Evolutionary conservation across 2,888 invertebrate genomes (phyloP), one percentile per base, ranked within the genome.

Genomic region (Oscheius onirici): DNA sequence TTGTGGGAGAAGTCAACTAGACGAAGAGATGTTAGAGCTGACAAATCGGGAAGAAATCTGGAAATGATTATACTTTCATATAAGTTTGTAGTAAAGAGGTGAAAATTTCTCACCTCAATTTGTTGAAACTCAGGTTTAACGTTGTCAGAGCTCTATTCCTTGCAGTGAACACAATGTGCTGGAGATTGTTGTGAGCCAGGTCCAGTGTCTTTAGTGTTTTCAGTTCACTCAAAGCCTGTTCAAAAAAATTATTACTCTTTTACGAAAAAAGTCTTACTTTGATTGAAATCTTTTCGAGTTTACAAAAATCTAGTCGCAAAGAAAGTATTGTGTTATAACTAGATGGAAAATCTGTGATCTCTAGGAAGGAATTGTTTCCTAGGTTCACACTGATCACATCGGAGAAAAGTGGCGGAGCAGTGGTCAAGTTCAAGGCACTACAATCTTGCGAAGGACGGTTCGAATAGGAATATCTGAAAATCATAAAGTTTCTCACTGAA

Each of bases 401-500:
- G 24, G 65, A 68, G 2, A 75, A 68, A 5, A 78, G 72, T 2
- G 55, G 34, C 0, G 78, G 78, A 13, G 71, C 63, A 24, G 69
- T 65, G 44, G 65, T 66, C 3, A 78, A 55, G 0, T 52, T 49
- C 17, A 75, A 8, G 0, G 71, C 71, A 1, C 61, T 60, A 58
- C 78, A 78, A 44, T 78, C 78, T 66, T 78, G 78, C 11, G 76
- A 78, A 13, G 78, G 78, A 11, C 76, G 69, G 49, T 78, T 78
- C 24, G 76, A 76, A 28, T 75, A 72, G 70, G 76, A 78, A 66
- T 73, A 78, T 51, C 78, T 78, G 60, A 34, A 69, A 10, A 46
- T 24, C 17, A 22, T n/a, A 3, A 5, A 17, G 15, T 17, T 5
- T 52, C 20, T 3, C 52, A n/a, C n/a, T n/a, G n/a, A n/a, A n/a